Base-by-base conservation (phyloP, 2,797 vertebrate species). In the Sparidentex hasta region DNA sequence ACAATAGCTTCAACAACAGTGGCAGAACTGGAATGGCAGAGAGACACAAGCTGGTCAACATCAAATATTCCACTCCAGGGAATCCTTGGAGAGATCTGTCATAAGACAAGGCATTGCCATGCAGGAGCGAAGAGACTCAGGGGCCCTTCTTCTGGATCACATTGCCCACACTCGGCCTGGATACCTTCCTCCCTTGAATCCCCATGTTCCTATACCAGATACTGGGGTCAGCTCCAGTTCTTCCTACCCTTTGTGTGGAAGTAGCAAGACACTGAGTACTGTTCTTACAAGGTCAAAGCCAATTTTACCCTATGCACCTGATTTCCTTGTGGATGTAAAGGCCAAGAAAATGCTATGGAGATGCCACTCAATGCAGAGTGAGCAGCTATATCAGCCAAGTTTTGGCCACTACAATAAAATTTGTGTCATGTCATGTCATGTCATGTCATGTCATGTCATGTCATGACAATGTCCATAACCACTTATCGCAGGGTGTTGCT, bases 301-400 rank as follows among this genome's bases (percentile, higher is more conserved):
- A 48, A 82, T 95, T 25, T 75, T 93, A 11, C 95, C 96, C 25
- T 93, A 93, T 65, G 96, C 92, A 68, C 95, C 97, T 6, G 57
- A 82, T 71, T 94, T 95, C 66, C 93, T 95, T 1, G 96, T 87
- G 76, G 96, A 96, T 59, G 76, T 92, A 23, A 96, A 96, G 89
- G 91, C 78, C 21, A 96, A 94, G 0, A 97, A 95, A 87, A 95
- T 93, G 78, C 83, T 98, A 4, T 88, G 96, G 81, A 94, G 97
- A 74, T 95, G 96, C 63, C 97, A 98, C 66, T 98, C 97, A 25
- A 95, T 97, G 92, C 97, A 96, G 92, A 97, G 95, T 0, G 95
- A 99, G 78, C 97, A 98, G 92, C 96, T 97, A 33, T 96, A 96
- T 84, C 95, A 96, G 44, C 85, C 96, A 27, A 88, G 88, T 9